A percentile compares a stretch with the other conserved stretches of the same genome.
Evolutionary conservation across 2,797 vertebrate species (phyloP).

Genomic region (Neosilurus mollespiculum): DNA sequence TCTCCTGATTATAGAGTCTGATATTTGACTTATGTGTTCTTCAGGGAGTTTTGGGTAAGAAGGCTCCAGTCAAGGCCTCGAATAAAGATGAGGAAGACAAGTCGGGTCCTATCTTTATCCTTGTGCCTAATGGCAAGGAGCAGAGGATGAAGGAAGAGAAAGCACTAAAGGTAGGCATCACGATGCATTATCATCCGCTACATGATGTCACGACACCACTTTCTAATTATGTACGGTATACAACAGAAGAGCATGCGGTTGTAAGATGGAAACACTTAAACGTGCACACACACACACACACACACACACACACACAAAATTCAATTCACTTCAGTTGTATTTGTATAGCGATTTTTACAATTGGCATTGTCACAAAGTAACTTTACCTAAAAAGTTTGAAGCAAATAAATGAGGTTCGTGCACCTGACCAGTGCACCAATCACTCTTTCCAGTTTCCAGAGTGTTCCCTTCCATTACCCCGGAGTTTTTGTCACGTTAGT

Average conservation of each 20-base stretch:
- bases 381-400: too few relatives aligned
- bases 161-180: constrained; percentile 82
- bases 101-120: constrained; percentile 89
- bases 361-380: too few relatives aligned
- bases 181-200: background rate
- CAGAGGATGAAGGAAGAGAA: constrained; percentile 96
- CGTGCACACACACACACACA: background rate
- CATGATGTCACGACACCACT: background rate
- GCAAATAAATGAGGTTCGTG: background rate
- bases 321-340: too few relatives aligned
- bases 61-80: constrained; percentile 80
- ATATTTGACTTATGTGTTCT: background rate
- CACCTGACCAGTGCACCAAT: background rate
- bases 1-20: background rate
- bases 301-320: background rate
- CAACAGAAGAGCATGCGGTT: background rate
- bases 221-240: background rate
- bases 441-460: too few relatives aligned
- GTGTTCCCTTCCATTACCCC: background rate
- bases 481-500: background rate
- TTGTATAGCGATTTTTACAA: too few relatives aligned
- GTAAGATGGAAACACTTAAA: background rate
- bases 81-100: constrained; percentile 91
- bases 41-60: constrained; percentile 84
- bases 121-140: constrained; percentile 91